Conservation (phyloP, 2,888 invertebrate genomes). For the Peribatodes rhomboidaria region DNA sequence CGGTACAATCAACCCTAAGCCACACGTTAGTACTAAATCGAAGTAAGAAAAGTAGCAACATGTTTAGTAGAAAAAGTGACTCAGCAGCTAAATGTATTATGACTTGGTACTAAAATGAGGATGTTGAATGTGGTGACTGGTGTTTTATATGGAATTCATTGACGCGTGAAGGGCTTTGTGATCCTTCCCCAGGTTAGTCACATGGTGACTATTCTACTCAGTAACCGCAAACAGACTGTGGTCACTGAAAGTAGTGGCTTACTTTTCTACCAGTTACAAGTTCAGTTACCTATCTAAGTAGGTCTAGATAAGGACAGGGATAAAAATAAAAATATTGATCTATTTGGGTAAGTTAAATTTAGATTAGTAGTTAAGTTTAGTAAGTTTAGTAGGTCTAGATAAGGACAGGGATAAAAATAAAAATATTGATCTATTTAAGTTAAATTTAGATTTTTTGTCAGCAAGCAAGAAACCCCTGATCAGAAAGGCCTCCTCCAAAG, state of each 20-base stretch:
- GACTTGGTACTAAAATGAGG: slow-evolving; percentile 4
- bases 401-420: no score
- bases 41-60: background rate
- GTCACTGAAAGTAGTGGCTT: slow-evolving; percentile 14
- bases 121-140: slow-evolving; percentile 4
- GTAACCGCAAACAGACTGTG: slow-evolving; percentile 24
- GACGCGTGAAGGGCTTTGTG: slow-evolving; percentile 40
- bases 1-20: background rate
- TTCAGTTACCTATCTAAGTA: background rate
- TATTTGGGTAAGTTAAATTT: no score
- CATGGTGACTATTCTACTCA: slow-evolving; percentile 9
- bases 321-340: no score
- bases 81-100: background rate
- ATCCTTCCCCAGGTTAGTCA: slow-evolving; percentile 44
- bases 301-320: no score
- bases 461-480: no score
- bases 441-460: no score
- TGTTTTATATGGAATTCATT: slow-evolving; percentile 39
- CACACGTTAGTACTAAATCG: background rate
- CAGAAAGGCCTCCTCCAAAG: no score
- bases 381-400: no score
- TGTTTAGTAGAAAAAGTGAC: background rate
- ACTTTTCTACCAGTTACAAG: background rate
- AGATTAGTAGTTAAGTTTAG: no score
- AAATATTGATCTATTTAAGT: no score